Conservation (phyloP, 92 coral and sea anemone genomes). For the Phymanthus crucifer region DNA sequence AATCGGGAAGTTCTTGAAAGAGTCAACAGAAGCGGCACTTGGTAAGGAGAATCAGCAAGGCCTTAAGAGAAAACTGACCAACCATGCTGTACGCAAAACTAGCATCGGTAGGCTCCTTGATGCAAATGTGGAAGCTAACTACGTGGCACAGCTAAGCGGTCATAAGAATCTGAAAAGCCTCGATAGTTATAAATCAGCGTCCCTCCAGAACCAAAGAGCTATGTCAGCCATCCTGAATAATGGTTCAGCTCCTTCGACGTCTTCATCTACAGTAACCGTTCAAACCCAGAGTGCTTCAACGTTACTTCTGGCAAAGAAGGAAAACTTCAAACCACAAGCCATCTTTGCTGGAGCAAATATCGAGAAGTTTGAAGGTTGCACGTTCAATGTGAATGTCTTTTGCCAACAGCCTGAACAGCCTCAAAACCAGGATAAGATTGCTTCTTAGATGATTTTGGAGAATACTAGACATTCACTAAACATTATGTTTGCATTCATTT, state of each 20-base stretch:
- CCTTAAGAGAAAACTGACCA: slow-evolving; percentile 3
- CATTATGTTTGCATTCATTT: too few relatives aligned
- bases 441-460: too few relatives aligned
- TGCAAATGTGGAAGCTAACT: slow-evolving; percentile 39
- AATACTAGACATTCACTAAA: too few relatives aligned
- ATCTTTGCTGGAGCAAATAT: slow-evolving; percentile 6
- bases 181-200: slow-evolving; percentile 31
- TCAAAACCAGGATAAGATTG: too few relatives aligned
- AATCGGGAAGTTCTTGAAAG: too few relatives aligned
- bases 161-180: slow-evolving; percentile 57
- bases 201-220: not conserved
- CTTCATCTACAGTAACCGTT: not conserved
- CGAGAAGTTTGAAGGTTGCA: slow-evolving; percentile 17
- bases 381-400: slow-evolving; percentile 14
- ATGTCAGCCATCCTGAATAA: not conserved
- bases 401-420: too few relatives aligned
- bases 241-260: not conserved
- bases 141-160: slow-evolving; percentile 49
- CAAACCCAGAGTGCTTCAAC: not conserved
- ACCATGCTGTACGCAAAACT: slow-evolving; percentile 49
- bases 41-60: too few relatives aligned
- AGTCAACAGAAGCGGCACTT: too few relatives aligned
- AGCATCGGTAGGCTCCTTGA: slow-evolving; percentile 32
- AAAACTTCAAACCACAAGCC: not conserved
- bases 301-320: not conserved